These are phyloP conservation scores for Rhabdophis nuchalis DNA, from an alignment of 2,797 vertebrate species.

Conservation along the genomic window DNA sequence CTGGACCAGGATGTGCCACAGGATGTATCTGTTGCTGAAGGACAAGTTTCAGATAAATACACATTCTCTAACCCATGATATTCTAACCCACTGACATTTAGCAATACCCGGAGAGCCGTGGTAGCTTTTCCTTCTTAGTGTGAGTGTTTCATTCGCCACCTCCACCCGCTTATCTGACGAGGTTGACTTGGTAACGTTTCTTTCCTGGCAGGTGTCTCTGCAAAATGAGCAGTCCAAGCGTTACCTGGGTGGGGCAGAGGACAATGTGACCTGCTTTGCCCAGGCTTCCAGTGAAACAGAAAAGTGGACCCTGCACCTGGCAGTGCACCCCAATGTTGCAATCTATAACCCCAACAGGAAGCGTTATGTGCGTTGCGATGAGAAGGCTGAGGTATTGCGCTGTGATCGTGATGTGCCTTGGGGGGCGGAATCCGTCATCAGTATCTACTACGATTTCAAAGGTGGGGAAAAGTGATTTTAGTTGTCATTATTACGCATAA, in stretches of 20 bases:
- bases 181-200: neutral
- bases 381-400: neutral
- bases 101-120: neutral
- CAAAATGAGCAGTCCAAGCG: slow-evolving; percentile 43
- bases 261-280: slow-evolving; percentile 44
- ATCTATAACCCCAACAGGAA: slow-evolving; percentile 6
- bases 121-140: neutral
- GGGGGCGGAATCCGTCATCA: slow-evolving; percentile 38
- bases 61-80: too few relatives aligned
- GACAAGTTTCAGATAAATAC: neutral
- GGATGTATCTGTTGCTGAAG: neutral
- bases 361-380: neutral
- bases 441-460: slow-evolving; percentile 40
- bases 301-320: slow-evolving; percentile 43
- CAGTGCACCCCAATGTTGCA: slow-evolving; percentile 37
- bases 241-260: slow-evolving; percentile 44
- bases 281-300: slow-evolving; percentile 33
- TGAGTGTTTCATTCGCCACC: neutral
- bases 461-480: slow-evolving; percentile 48
- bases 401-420: slow-evolving; percentile 41
- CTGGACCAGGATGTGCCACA: neutral
- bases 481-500: slow-evolving; percentile 66
- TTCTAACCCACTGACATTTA: neutral
- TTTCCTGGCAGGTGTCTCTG: slow-evolving; percentile 32
- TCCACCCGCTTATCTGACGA: neutral